Evolutionary conservation across 2,888 invertebrate genomes (phyloP).

Genomic region (Scaptomyza cyrtandrae): DNA sequence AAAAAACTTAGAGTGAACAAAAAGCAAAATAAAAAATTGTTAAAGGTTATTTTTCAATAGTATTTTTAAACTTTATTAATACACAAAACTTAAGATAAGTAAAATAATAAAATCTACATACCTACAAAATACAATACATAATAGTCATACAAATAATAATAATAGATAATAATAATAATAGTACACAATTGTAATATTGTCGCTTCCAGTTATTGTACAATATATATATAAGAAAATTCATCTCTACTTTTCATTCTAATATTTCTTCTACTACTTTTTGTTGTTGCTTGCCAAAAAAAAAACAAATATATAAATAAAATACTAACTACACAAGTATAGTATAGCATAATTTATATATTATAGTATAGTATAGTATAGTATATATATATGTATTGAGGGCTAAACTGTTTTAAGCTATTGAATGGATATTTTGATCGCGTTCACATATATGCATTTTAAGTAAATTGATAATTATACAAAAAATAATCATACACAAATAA

Average conservation of each 20-base stretch:
- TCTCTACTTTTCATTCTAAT: constrained; percentile 36
- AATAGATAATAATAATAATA: constrained; percentile 81
- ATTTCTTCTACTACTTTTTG: constrained; percentile 21
- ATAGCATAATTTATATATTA: constrained; percentile 16
- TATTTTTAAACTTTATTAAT: constrained; percentile 79
- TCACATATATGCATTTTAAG: constrained; percentile 60
- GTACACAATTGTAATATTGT: constrained; percentile 79
- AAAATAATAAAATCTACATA: constrained; percentile 83
- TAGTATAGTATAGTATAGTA: constrained; percentile 18
- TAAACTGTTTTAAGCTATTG: constrained; percentile 54
- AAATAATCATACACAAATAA: constrained; percentile 64
- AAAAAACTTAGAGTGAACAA: background rate
- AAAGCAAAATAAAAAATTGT: constrained; percentile 3
- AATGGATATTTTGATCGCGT: constrained; percentile 65
- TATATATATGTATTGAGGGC: constrained; percentile 17
- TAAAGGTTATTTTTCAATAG: constrained; percentile 69
- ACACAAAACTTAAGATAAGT: constrained; percentile 81
- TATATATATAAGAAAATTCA: constrained; percentile 58
- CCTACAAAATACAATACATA: constrained; percentile 83
- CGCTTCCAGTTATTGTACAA: constrained; percentile 79
- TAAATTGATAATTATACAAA: constrained; percentile 64
- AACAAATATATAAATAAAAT: constrained; percentile 12
- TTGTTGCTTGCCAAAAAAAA: constrained; percentile 32
- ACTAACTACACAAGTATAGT: constrained; percentile 3
- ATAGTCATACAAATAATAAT: constrained; percentile 78